Percentiles rank a stretch among this genome's conserved stretches.
Conservation (phyloP, 2,797 vertebrate species). For the Alectoris magna region DNA sequence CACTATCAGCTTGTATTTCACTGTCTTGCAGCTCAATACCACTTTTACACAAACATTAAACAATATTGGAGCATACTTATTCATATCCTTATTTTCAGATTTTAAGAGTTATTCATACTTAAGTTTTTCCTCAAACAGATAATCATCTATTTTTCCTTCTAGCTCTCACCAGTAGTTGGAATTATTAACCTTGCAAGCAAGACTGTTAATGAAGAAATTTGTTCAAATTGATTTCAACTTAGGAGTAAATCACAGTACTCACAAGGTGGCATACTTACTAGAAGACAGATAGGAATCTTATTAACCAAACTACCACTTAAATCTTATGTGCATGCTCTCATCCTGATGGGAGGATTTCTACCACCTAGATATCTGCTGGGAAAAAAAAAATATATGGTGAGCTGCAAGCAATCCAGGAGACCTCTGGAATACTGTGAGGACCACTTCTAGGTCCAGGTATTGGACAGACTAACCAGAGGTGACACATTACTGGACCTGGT, state of each 20-base stretch:
- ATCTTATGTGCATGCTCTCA: not conserved
- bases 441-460: no score
- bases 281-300: not conserved
- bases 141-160: not conserved
- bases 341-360: not conserved
- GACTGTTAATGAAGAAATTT: not conserved
- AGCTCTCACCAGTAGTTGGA: not conserved
- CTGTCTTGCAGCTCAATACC: not conserved
- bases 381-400: no score
- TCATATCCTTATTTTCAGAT: not conserved
- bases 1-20: not conserved
- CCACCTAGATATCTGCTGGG: not conserved
- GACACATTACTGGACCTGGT: no score
- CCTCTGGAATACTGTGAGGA: no score
- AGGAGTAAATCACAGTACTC: not conserved
- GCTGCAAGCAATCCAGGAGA: no score
- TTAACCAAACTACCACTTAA: not conserved
- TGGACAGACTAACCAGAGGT: no score
- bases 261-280: not conserved
- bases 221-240: not conserved
- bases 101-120: not conserved
- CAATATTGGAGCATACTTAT: not conserved
- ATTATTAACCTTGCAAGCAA: not conserved
- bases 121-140: not conserved
- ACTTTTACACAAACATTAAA: not conserved